Evolutionary conservation across 1,140 invertebrate species (phyloP).

Genomic region (Drosophila azteca): DNA sequence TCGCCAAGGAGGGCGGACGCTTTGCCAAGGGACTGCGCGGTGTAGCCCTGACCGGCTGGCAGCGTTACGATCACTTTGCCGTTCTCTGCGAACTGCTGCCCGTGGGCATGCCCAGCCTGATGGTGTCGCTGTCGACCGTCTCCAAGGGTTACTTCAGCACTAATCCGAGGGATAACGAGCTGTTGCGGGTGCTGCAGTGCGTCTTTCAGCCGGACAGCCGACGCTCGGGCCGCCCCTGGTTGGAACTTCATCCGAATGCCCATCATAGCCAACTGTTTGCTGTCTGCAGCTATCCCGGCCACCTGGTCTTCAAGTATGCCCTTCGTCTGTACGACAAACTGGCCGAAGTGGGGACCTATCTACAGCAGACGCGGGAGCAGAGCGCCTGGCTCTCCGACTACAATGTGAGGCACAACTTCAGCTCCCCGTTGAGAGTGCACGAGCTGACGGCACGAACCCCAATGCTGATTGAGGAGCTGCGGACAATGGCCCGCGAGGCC

Average conservation of each 20-base stretch:
- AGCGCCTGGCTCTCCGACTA: constrained; percentile 91
- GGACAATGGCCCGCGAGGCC: constrained; percentile 87
- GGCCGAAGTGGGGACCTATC: constrained; percentile 84
- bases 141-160: constrained; percentile 87
- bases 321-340: constrained; percentile 85
- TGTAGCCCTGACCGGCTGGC: constrained; percentile 91
- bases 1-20: constrained; percentile 85
- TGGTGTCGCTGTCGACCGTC: constrained; percentile 86
- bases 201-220: constrained; percentile 81
- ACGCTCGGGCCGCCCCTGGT: constrained; percentile 77
- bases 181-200: constrained; percentile 86
- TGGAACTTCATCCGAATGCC: constrained; percentile 72
- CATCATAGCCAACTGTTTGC: constrained; percentile 75
- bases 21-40: constrained; percentile 86
- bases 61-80: constrained; percentile 95
- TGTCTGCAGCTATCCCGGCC: constrained; percentile 85
- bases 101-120: constrained; percentile 90
- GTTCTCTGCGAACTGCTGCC: constrained; percentile 96
- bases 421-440: constrained; percentile 89
- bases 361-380: constrained; percentile 79
- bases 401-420: constrained; percentile 91
- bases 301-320: constrained; percentile 86
- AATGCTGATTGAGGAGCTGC: constrained; percentile 86
- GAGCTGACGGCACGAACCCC: constrained; percentile 88
- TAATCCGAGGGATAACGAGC: constrained; percentile 84